Conservation (phyloP, 2,113 vertebrate species). For the Amazona guildingii region DNA sequence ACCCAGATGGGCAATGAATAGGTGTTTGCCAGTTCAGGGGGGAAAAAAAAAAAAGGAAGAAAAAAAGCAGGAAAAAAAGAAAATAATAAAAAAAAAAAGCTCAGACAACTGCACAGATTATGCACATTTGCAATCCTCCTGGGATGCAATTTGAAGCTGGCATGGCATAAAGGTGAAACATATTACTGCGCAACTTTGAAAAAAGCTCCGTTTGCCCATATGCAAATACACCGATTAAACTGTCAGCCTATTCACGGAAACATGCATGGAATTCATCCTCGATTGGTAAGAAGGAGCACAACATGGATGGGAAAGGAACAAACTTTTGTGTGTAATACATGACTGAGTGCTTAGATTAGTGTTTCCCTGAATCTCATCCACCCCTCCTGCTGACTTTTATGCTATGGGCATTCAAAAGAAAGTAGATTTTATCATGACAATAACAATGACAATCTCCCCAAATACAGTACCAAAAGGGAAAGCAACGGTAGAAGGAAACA, state of each 20-base stretch:
- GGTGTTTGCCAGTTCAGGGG: slow-evolving; percentile 67
- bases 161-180: slow-evolving; percentile 68
- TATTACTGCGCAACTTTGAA: slow-evolving; percentile 53
- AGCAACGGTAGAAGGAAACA: slow-evolving; percentile 67
- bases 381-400: slow-evolving; percentile 62
- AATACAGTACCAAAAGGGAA: slow-evolving; percentile 44
- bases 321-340: slow-evolving; percentile 62
- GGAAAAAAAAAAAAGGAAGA: slow-evolving; percentile 3
- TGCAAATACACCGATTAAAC: slow-evolving; percentile 66
- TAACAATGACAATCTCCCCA: slow-evolving; percentile 62
- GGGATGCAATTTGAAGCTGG: slow-evolving; percentile 58
- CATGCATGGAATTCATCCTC: slow-evolving; percentile 58
- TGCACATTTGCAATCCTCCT: slow-evolving; percentile 63
- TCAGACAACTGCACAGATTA: slow-evolving; percentile 65
- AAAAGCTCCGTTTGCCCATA: slow-evolving; percentile 64
- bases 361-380: slow-evolving; percentile 52
- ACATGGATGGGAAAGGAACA: slow-evolving; percentile 48
- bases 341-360: slow-evolving; percentile 55
- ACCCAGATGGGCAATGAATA: slow-evolving; percentile 80
- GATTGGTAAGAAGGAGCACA: slow-evolving; percentile 30
- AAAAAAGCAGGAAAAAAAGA: neutral
- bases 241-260: slow-evolving; percentile 66
- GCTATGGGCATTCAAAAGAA: slow-evolving; percentile 53
- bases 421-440: slow-evolving; percentile 74
- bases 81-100: slow-evolving; percentile 26